These are phyloP conservation scores for Heliothis subflexa DNA, from an alignment of 1,140 invertebrate genomes.

Conservation along the genomic window DNA sequence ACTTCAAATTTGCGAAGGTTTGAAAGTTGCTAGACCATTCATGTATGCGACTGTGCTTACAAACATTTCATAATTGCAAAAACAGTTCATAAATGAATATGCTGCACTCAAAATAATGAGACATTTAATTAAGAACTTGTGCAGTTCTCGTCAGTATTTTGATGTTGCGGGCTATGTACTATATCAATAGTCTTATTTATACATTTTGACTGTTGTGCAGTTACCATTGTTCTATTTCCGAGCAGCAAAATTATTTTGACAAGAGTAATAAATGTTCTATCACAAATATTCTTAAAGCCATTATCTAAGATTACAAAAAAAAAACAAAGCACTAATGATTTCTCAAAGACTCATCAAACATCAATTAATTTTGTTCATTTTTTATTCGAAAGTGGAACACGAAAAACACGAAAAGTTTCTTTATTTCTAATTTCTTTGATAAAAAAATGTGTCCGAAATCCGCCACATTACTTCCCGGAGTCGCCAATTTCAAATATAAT, in stretches of 20 bases:
- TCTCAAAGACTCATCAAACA: slow-evolving; percentile 9
- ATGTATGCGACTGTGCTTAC: no score
- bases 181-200: no score
- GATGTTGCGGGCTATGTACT: no score
- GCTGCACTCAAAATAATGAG: no score
- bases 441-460: not conserved
- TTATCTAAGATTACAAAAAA: not conserved
- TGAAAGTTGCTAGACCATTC: no score
- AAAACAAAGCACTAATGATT: not conserved
- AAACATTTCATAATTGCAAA: no score
- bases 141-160: no score
- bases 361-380: slow-evolving; percentile 5
- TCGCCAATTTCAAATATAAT: not conserved
- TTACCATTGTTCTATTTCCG: no score
- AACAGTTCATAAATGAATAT: no score
- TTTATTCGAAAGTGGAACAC: not conserved
- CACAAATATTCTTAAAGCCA: not conserved
- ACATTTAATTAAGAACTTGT: no score
- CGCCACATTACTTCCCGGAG: not conserved
- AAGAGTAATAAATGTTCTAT: not conserved
- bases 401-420: slow-evolving; percentile 5
- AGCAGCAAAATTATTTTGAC: not conserved
- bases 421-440: not conserved
- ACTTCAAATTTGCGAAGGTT: no score
- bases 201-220: no score